These are phyloP conservation scores for Drosophila buzzatii DNA, from an alignment of 2,888 invertebrate genomes.

Conservation along the genomic window DNA sequence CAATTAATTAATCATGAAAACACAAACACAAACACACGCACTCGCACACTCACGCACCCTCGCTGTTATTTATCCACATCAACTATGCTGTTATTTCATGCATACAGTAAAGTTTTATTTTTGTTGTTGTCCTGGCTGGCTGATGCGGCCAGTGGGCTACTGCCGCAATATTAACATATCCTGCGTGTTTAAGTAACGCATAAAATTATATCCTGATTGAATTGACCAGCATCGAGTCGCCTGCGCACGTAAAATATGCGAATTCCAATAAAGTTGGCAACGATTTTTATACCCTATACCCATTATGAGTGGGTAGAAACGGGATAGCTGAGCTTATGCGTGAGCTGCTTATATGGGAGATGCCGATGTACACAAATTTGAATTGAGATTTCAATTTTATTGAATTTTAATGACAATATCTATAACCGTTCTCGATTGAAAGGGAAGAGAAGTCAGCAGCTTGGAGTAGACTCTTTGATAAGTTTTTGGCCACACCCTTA, in stretches of 20 bases:
- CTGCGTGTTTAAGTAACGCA: constrained; percentile 81
- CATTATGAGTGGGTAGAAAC: not conserved
- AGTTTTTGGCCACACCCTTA: not conserved
- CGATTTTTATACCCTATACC: constrained; percentile 19
- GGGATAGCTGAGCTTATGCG: not conserved
- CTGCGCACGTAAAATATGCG: constrained; percentile 77
- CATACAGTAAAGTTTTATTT: constrained; percentile 51
- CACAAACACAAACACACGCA: constrained; percentile 21
- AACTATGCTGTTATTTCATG: constrained; percentile 71
- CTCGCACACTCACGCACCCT: constrained; percentile 1
- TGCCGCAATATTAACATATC: constrained; percentile 78
- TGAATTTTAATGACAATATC: not conserved
- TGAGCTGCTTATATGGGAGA: not conserved
- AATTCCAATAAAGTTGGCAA: constrained; percentile 78
- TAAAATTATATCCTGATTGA: constrained; percentile 81
- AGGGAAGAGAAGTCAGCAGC: not conserved
- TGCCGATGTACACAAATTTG: not conserved
- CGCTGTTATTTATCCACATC: constrained; percentile 58
- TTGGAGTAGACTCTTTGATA: not conserved
- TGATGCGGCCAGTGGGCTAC: constrained; percentile 34
- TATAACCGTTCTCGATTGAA: not conserved
- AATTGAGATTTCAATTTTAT: not conserved
- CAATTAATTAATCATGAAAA: constrained; percentile 79
- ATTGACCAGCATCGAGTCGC: constrained; percentile 66
- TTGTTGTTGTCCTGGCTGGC: constrained; percentile 17